Conservation (phyloP, 2,113 vertebrate genomes). For the Paramormyrops kingsleyae region DNA sequence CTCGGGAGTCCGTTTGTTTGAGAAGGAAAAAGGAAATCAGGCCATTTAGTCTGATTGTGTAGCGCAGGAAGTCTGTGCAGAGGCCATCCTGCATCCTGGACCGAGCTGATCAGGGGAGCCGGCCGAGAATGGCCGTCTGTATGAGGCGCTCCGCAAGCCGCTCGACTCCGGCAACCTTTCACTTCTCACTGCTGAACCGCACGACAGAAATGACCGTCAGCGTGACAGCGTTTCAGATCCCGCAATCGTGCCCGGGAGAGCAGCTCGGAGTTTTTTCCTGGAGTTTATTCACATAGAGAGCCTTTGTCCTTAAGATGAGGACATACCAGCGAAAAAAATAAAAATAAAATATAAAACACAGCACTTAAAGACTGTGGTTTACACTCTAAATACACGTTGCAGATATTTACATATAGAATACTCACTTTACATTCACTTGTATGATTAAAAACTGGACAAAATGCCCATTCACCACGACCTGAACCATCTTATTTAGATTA, state of each 20-base stretch:
- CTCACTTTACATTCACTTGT: neutral
- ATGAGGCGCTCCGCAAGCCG: neutral
- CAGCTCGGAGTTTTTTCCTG: neutral
- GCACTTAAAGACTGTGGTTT: neutral
- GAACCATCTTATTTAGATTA: neutral
- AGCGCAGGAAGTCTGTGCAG: constrained; percentile 84
- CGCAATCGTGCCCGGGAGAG: neutral
- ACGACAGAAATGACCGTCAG: neutral
- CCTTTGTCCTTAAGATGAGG: neutral
- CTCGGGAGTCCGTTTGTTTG: too few species aligned
- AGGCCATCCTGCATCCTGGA: constrained; percentile 70
- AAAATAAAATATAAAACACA: neutral
- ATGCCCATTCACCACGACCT: neutral
- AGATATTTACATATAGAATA: neutral
- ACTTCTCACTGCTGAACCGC: neutral
- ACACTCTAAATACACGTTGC: neutral
- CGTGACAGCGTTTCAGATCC: neutral
- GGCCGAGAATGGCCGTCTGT: neutral
- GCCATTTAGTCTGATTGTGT: constrained; percentile 70
- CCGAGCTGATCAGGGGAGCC: neutral
- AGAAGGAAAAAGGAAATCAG: too few species aligned
- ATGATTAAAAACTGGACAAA: neutral
- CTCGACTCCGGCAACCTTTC: neutral
- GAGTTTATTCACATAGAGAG: neutral
- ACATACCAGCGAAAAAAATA: neutral